Evolutionary conservation across 2,888 invertebrate genomes (phyloP), one percentile per base, ranked within the genome.

Genomic region (Trimorus sp.): DNA sequence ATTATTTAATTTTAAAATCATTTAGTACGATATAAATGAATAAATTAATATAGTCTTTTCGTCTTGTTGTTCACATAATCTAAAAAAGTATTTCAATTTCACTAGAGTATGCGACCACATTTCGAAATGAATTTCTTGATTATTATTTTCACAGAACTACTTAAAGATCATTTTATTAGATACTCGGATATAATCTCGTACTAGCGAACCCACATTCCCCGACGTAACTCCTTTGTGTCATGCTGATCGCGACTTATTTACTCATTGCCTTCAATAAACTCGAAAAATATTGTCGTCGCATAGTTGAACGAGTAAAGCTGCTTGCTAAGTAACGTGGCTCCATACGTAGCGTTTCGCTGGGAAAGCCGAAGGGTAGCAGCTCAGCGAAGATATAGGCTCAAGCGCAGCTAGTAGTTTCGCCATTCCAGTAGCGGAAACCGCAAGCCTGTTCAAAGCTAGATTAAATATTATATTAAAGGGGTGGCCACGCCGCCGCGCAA

Each of bases 401-500:
- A 84, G 78, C 85, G 85, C 86, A 84, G 83, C 81, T 74, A 79
- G 73, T 78, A 88, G 88, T 87, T 88, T 87, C 88, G 83, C 84
- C 84, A 88, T 88, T 88, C 86, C 88, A 89, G 90, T 89, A 88
- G 90, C 89, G 88, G 88, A 89, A 91, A 91, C 91, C 91, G 87
- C 91, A 91, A 91, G 91, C 89, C 91, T 90, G 91, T 91, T 91
- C 91, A 92, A 92, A 92, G 91, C 91, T 91, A 92, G 91, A 92
- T 92, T 91, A 91, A 92, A 91, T 91, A 91, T 91, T 92, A 92
- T 91, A 92, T 91, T 91, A 91, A 90, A 92, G 91, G 91, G 91
- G 90, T 90, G 90, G 90, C 90, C 88, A 89, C 88, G 89, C 88
- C 87, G 86, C 88, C 88, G 77, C 60, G 85, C 86, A 86, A 87